Evolutionary conservation across 2,888 invertebrate species (phyloP), one percentile per base, ranked within the genome.

Genomic region (Mythimna vitellina): DNA sequence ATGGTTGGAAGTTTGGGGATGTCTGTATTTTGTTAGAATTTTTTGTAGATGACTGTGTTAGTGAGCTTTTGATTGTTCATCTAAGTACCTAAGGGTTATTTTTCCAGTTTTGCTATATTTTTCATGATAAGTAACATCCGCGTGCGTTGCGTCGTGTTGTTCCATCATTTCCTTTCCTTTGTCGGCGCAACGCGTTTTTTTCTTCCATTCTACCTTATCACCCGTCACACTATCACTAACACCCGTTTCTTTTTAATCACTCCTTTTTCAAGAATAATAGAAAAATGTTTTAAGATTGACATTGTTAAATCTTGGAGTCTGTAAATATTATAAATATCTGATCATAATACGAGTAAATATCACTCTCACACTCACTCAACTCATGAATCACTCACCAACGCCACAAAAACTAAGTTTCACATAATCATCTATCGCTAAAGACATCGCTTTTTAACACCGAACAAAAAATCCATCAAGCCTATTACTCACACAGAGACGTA

Each of bases 391-490:
- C 29, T 61, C 12, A 60, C 10, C 17, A 25, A 51, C 10, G 25
- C 51, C n/a, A 57, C 25, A 29, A 70, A 74, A 78, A 70, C 49
- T 25, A n/a, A 56, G 78, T 78, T 67, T 35, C 35, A 42, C 58
- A 54, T 66, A 62, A 29, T 51, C 20, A 17, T 65, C 56, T 46
- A 38, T 66, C 46, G 61, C 57, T 62, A 73, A 65, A 62, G 65
- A 53, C 8, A 51, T 32, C 42, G 49, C 32, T 51, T 69, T 82
- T 56, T 49, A 51, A 51, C 38, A 35, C 49, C 10, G 56, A 57
- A 78, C 64, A 80, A 79, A 82, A 82, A 74, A 62, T 74, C 66
- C 69, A 73, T 63, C 57, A 67, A 78, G 35, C 61, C 66, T 61
- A 35, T 22, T 35, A 68, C 82, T 9, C 65, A 78, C 82, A 80